Base-by-base conservation (phyloP, 1,140 invertebrate species). In the Drosophila dunni region DNA sequence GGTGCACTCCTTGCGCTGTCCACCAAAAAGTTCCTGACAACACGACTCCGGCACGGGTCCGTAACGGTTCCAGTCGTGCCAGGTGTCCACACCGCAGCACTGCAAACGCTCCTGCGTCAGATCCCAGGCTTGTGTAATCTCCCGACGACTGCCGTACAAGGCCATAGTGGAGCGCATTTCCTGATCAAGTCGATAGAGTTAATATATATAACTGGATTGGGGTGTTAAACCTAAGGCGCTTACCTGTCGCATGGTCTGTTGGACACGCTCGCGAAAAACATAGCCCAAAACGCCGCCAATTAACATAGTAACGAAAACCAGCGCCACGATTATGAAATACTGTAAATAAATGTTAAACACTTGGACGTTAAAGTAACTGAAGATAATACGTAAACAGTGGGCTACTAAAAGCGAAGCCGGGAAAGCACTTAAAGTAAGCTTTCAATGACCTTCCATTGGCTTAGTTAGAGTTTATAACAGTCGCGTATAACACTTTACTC, bases 231-330 rank as follows among this genome's bases (percentile, higher is more conserved):
- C 9, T n/a, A 13, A 34, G 10, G 24, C 9, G 3, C 71, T 72
- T 63, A 92, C 91, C 79, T 92, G 94, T 78, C 96, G 94, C 91
- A 97, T 93, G 0, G 95, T 95, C 20, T 94, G 94, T 24, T 95
- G 91, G 10, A 97, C 95, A 91, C 97, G 96, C 73, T 95, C 95
- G 51, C 96, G 94, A 93, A 98, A 98, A 36, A 98, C 96, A 85
- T 97, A 98, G 24, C 96, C 96, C 40, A 98, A 93, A 58, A 98
- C 96, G 13, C 97, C 97, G 17, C 97, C 97, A 76, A 98, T 95
- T 68, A 98, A 92, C 94, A 98, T 96, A 57, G 96, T 96, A 60
- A 98, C 96, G 91, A 98, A 97, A 60, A 98, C 95, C 65, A 97
- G 93, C 78, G 98, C 95, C 24, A 98, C 94, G 13, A 97, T 94